Conservation (phyloP, 1,140 invertebrate genomes). For the Heliconius himera region DNA sequence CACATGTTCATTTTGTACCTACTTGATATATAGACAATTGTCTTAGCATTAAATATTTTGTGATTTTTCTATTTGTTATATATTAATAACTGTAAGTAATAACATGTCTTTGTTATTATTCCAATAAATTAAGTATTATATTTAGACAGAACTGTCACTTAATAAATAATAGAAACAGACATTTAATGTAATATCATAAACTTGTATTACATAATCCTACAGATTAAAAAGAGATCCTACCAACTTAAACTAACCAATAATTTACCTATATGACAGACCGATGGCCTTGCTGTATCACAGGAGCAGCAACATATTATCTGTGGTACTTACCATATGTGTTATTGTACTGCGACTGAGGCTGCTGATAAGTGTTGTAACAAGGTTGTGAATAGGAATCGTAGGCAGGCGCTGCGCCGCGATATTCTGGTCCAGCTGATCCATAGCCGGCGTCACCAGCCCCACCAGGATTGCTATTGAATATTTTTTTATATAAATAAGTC, state of each 20-base stretch:
- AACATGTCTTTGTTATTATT: background rate
- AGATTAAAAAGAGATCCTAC: background rate
- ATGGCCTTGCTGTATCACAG: background rate
- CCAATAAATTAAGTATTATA: background rate
- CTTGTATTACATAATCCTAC: background rate
- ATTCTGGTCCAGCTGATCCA: conserved; percentile 59
- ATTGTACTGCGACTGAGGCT: conserved; percentile 62
- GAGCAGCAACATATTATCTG: conserved; percentile 18
- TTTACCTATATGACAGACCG: background rate
- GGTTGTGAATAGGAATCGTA: conserved; percentile 72
- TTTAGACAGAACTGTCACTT: background rate
- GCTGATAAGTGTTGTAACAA: conserved; percentile 68
- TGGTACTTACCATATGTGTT: conserved; percentile 67
- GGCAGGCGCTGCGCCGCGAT: conserved; percentile 58
- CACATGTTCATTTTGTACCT: background rate
- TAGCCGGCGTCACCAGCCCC: conserved; percentile 70
- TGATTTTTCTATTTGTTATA: no score
- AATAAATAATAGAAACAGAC: background rate
- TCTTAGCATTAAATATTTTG: no score
- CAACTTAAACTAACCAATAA: background rate
- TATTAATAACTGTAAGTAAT: no score
- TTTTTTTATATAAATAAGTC: background rate
- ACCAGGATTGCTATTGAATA: conserved; percentile 41
- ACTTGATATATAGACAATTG: background rate
- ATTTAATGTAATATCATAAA: background rate